Evolutionary conservation across 2,113 vertebrate genomes (phyloP).

Genomic region (Alosa alosa): DNA sequence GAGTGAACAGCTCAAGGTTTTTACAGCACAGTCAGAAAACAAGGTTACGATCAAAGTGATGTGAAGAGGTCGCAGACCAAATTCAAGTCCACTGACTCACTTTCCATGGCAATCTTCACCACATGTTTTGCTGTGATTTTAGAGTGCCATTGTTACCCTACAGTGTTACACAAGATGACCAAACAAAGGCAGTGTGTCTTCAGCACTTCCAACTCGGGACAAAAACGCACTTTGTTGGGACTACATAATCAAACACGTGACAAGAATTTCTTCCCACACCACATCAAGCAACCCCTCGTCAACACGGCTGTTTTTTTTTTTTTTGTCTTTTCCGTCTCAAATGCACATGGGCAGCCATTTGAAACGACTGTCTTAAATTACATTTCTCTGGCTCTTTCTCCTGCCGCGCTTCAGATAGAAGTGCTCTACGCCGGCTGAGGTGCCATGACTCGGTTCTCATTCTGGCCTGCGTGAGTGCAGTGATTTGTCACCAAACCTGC

Average conservation of each 20-base stretch:
- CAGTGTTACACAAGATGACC: not conserved
- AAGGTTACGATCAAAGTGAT: constrained; percentile 19
- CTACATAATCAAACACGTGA: not conserved
- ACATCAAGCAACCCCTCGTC: not conserved
- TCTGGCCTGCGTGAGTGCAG: not conserved
- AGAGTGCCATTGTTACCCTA: not conserved
- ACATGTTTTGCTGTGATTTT: not conserved
- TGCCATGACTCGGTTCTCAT: not conserved
- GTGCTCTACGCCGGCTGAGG: not conserved
- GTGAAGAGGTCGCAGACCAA: constrained; percentile 51
- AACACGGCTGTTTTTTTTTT: not conserved
- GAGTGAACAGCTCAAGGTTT: not conserved
- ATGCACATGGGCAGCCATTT: not conserved
- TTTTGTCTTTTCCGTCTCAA: not conserved
- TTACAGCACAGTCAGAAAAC: not conserved
- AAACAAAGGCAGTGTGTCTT: not conserved
- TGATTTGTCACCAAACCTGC: constrained; percentile 24
- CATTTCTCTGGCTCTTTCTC: not conserved
- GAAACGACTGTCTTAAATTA: not conserved
- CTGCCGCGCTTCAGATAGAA: not conserved
- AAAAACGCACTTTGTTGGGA: not conserved
- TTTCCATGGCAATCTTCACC: not conserved
- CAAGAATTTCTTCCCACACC: not conserved
- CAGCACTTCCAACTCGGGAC: not conserved
- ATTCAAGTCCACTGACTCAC: constrained; percentile 37